phyloP scores from a whole-genome alignment of 1,140 invertebrate species.

The Trinorchestia longiramus region DNA sequence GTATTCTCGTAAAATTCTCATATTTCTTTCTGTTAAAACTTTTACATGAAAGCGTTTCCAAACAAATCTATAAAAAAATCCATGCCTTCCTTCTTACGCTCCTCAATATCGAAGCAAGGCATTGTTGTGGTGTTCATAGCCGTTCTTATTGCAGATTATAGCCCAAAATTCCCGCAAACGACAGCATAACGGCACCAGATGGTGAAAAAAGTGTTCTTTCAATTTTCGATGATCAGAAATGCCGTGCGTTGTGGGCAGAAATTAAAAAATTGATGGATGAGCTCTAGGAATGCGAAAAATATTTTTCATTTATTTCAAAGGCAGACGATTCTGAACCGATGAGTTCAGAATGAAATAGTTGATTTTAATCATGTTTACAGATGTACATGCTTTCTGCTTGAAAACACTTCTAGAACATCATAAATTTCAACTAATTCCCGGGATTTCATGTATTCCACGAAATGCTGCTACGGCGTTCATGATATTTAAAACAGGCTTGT shows the following conservation, averaged over 20 bases:
- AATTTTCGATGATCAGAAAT: neutral
- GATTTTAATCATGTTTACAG: neutral
- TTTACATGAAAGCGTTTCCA: neutral
- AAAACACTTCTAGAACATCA: neutral
- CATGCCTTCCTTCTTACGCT: neutral
- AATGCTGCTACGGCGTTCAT: neutral
- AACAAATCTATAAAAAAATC: neutral
- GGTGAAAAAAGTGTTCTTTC: neutral
- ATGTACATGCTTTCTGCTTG: neutral
- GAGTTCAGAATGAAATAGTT: neutral
- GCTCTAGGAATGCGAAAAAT: neutral
- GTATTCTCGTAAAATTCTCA: too few species aligned
- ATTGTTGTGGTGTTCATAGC: neutral
- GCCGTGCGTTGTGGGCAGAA: constrained; percentile 6
- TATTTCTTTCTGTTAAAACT: neutral
- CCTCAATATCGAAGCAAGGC: neutral
- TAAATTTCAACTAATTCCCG: neutral
- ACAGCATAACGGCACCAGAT: constrained; percentile 17
- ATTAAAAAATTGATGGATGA: constrained; percentile 1
- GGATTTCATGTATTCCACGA: neutral
- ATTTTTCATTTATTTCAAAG: neutral
- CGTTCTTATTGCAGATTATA: constrained; percentile 18
- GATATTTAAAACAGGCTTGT: neutral
- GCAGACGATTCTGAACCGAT: neutral
- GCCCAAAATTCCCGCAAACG: constrained; percentile 11